Evolutionary conservation across 2,113 vertebrate species (phyloP).

Genomic region (Brachypodius melanocephalos): DNA sequence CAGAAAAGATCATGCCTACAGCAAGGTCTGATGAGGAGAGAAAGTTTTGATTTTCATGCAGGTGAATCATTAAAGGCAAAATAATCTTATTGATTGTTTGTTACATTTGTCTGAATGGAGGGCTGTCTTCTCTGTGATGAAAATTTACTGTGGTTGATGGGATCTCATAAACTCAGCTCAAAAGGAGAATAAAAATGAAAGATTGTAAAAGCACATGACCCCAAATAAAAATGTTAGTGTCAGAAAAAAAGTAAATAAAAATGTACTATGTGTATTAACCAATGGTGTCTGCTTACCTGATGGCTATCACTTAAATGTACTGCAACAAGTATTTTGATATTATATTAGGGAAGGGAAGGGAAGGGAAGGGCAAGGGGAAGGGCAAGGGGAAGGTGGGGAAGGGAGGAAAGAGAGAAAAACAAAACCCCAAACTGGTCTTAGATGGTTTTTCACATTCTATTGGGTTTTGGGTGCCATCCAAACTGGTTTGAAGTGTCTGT

Average conservation of each 20-base stretch:
- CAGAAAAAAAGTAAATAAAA: conserved; percentile 18
- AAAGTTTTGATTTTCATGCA: conserved; percentile 5
- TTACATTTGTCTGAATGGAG: conserved; percentile 33
- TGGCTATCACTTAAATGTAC: neutral
- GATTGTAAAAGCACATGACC: conserved; percentile 19
- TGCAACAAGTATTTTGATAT: neutral
- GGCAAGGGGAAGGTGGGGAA: too few species aligned
- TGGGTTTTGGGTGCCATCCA: neutral
- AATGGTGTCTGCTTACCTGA: neutral
- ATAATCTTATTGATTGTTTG: conserved; percentile 43
- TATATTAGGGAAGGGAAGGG: neutral
- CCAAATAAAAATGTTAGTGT: conserved; percentile 36
- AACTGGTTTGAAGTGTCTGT: neutral
- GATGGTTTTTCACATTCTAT: neutral
- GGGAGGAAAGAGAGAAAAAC: neutral
- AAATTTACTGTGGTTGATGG: conserved; percentile 28
- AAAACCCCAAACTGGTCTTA: neutral
- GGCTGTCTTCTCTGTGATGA: neutral
- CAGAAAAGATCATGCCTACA: neutral
- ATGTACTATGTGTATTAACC: neutral
- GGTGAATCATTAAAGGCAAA: conserved; percentile 42
- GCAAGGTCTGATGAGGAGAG: neutral
- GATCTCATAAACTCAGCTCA: conserved; percentile 38
- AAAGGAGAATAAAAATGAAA: conserved; percentile 36
- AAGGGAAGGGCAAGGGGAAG: too few species aligned